These are phyloP conservation scores for Gallinago solitaria DNA, from an alignment of 2,797 vertebrate genomes.

Conservation along the genomic window DNA sequence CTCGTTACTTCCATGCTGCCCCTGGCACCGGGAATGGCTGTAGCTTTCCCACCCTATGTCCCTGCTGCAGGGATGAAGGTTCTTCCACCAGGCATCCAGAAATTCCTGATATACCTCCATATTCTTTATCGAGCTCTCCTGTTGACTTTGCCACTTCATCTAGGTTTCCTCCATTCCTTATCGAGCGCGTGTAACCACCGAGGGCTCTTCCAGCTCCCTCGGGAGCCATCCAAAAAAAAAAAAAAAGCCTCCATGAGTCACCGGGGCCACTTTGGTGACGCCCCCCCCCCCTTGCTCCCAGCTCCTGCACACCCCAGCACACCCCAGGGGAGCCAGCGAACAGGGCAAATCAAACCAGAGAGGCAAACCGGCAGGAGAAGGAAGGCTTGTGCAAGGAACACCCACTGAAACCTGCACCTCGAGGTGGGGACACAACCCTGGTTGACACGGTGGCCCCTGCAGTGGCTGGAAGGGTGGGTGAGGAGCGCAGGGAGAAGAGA, in stretches of 20 bases:
- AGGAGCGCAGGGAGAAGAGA: neutral
- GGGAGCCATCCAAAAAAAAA: neutral
- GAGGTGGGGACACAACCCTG: neutral
- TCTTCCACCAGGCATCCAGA: neutral
- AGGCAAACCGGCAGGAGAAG: neutral
- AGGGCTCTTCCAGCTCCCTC: neutral
- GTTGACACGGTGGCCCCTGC: neutral
- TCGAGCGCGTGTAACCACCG: accelerated
- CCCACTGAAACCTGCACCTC: accelerated
- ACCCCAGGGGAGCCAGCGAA: neutral
- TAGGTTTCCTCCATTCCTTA: neutral
- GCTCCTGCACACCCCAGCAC: accelerated
- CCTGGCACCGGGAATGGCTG: neutral
- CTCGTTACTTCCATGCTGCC: accelerated
- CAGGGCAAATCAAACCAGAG: neutral
- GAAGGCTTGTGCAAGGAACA: accelerated
- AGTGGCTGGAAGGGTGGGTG: neutral
- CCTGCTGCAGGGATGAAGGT: accelerated
- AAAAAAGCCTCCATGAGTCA: neutral
- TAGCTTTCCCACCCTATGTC: neutral
- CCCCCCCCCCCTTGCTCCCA: accelerated
- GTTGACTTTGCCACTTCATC: neutral
- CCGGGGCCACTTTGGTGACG: accelerated
- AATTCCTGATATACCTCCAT: neutral
- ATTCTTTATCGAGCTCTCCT: neutral